These are phyloP conservation scores for Fratercula arctica DNA, from an alignment of 2,797 vertebrate species.

Conservation along the genomic window DNA sequence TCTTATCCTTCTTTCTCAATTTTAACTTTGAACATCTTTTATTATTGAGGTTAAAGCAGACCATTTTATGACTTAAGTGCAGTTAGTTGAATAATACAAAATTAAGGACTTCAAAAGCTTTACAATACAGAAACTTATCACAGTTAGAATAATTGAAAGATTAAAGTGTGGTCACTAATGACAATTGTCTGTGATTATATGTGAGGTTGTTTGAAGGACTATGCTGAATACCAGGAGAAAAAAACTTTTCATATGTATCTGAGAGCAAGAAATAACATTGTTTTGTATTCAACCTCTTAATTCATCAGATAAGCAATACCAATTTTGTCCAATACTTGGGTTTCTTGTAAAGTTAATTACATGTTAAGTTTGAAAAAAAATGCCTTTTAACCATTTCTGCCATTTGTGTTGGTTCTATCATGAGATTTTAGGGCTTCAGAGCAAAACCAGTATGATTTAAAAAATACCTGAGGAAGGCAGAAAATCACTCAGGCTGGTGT, in stretches of 20 bases:
- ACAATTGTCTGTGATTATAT: neutral
- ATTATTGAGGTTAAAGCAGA: neutral
- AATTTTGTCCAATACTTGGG: neutral
- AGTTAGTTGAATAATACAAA: neutral
- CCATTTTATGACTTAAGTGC: neutral
- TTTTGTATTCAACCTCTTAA: neutral
- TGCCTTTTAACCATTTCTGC: neutral
- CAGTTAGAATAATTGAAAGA: constrained; percentile 26
- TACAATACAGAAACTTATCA: neutral
- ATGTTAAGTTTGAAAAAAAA: neutral
- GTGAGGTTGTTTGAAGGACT: neutral
- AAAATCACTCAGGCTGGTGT: accelerated
- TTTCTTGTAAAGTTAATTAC: neutral
- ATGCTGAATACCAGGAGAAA: neutral
- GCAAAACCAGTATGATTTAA: neutral
- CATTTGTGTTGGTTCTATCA: neutral
- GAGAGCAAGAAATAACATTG: neutral
- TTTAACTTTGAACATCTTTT: neutral
- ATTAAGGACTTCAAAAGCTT: neutral
- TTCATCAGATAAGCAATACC: neutral
- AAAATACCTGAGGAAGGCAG: neutral
- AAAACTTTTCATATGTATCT: neutral
- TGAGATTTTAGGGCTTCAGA: neutral
- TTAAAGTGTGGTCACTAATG: neutral
- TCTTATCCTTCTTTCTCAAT: neutral